Conservation (phyloP, 2,888 invertebrate genomes). For the Danaus chrysippus region DNA sequence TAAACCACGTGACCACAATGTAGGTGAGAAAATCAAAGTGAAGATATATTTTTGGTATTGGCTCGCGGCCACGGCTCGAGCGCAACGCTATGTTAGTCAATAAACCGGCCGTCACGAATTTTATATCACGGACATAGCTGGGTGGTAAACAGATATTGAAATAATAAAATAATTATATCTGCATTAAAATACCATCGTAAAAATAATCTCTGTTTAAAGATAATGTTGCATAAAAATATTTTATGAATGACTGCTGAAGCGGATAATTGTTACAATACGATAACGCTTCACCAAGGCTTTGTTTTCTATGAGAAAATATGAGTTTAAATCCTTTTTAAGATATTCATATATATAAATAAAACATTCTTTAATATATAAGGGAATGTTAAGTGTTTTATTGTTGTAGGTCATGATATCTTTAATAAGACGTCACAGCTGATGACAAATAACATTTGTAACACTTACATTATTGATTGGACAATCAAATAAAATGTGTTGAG, state of each 20-base stretch:
- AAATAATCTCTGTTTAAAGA: too few species aligned
- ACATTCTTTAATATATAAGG: conserved; percentile 4
- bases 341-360: too few species aligned
- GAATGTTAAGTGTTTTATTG: conserved; percentile 11
- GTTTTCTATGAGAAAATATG: too few species aligned
- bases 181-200: too few species aligned
- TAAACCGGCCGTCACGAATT: conserved; percentile 35
- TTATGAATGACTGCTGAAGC: too few species aligned
- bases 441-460: conserved; percentile 22
- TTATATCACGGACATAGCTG: conserved; percentile 30
- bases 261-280: not conserved
- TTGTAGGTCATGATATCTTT: conserved; percentile 22
- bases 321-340: too few species aligned
- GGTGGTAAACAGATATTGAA: conserved; percentile 20
- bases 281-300: not conserved
- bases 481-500: too few species aligned
- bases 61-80: conserved; percentile 56
- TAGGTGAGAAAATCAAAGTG: conserved; percentile 62
- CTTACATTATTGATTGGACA: too few species aligned
- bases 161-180: too few species aligned
- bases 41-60: conserved; percentile 63
- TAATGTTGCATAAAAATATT: too few species aligned
- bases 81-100: conserved; percentile 59
- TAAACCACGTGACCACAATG: conserved; percentile 64
- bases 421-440: conserved; percentile 21